Evolutionary conservation across 1,140 invertebrate genomes (phyloP).

Genomic region (Ips nitidus): DNA sequence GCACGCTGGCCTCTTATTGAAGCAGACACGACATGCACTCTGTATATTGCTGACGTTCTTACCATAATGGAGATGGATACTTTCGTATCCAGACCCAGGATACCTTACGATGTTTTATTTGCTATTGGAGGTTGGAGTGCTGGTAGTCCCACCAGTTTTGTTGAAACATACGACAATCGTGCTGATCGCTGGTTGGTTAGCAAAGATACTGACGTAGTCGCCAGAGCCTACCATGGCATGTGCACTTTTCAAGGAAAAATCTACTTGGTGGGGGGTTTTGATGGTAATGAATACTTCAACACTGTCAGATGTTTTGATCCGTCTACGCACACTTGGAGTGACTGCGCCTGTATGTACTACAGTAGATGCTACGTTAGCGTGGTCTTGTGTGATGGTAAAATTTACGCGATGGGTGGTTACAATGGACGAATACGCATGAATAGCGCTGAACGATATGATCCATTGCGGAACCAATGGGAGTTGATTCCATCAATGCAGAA

Average conservation of each 20-base stretch:
- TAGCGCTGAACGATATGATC: conserved; percentile 72
- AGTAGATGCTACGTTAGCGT: conserved; percentile 76
- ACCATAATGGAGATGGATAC: conserved; percentile 55
- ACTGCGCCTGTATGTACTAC: conserved; percentile 73
- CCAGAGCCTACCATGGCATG: conserved; percentile 75
- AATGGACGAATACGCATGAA: conserved; percentile 79
- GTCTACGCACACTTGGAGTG: conserved; percentile 62
- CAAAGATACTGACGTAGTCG: conserved; percentile 61
- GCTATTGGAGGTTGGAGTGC: conserved; percentile 78
- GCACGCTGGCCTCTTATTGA: conserved; percentile 57
- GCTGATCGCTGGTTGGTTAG: conserved; percentile 67
- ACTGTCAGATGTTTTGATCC: conserved; percentile 69
- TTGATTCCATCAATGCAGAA: conserved; percentile 78
- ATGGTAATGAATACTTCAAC: conserved; percentile 72
- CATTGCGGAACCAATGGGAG: conserved; percentile 77
- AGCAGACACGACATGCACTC: conserved; percentile 52
- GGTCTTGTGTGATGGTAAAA: conserved; percentile 67
- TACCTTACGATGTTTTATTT: conserved; percentile 71
- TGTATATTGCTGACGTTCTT: conserved; percentile 41
- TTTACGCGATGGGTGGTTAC: conserved; percentile 87
- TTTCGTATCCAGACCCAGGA: conserved; percentile 61
- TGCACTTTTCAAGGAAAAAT: conserved; percentile 67
- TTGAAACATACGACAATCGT: conserved; percentile 76
- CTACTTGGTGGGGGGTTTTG: conserved; percentile 63
- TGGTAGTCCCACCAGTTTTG: conserved; percentile 73